Evolutionary conservation across 2,888 invertebrate species (phyloP), one percentile per base, ranked within the genome.

Genomic region (Spodoptera exigua): DNA sequence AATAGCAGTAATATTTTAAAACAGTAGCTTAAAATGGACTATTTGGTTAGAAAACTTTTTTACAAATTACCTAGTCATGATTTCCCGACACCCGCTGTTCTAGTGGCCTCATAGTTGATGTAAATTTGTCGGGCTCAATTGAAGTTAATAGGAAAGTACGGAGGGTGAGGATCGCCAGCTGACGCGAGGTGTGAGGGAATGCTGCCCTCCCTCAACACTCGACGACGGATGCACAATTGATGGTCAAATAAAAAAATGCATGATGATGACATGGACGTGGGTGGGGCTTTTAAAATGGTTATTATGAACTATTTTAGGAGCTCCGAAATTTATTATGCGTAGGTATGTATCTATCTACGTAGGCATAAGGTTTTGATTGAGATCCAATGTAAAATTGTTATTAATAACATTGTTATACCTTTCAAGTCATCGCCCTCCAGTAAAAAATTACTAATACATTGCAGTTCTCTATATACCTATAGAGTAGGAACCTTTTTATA

Each of bases 91-190:
- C 7, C 36, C 85, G 85, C 86, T 61, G 0, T 7, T 76, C 75
- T 65, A 45, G n/a, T 84, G 78, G 89, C 91, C 85, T 66, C 62
- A 61, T 55, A 75, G 76, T 85, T 85, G 89, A 94, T 93, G 93
- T 93, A 93, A 93, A 94, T 94, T 93, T 93, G 93, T 93, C 89
- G 87, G 82, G 90, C 93, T 92, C 93, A 94, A 94, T 94, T 94
- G 94, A 93, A 94, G 93, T 93, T 93, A 93, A 93, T 93, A 92
- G 89, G 89, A 87, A 87, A 82, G 84, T 83, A 76, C 84, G 86
- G 91, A 93, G 93, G 93, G 93, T 89, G 89, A 89, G 91, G 89
- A 84, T 82, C 79, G 84, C 89, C 92, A 93, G 93, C 93, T 93
- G 93, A 91, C 92, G 91, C 86, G 88, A 92, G 91, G 93, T 93